These are phyloP conservation scores for Microplitis demolitor DNA, from an alignment of 1,140 invertebrate species.

Conservation along the genomic window DNA sequence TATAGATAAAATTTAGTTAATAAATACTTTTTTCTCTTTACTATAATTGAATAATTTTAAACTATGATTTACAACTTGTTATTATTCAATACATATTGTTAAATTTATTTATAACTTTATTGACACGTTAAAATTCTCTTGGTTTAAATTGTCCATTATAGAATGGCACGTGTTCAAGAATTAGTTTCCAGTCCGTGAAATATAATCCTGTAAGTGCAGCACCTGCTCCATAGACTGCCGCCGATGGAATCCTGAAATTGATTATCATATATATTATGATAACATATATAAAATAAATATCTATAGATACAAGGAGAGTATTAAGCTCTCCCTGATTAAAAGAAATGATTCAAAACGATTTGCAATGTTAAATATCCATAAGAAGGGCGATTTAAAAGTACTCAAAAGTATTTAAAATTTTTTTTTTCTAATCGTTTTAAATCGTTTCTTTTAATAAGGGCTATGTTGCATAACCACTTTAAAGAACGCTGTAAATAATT, in stretches of 20 bases:
- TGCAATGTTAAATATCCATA: not conserved
- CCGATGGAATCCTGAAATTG: slow-evolving; percentile 54
- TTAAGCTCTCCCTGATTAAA: not conserved
- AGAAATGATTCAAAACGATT: not conserved
- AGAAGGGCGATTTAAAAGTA: no score
- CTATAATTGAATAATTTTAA: not conserved
- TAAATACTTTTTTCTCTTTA: not conserved
- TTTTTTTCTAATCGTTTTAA: no score
- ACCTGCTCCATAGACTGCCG: slow-evolving; percentile 66
- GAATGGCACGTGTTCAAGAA: slow-evolving; percentile 74
- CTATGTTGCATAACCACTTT: no score
- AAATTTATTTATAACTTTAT: slow-evolving; percentile 3
- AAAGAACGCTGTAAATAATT: no score
- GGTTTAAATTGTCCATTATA: slow-evolving; percentile 74
- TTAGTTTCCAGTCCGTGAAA: slow-evolving; percentile 78
- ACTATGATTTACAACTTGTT: slow-evolving; percentile 10
- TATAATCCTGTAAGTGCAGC: slow-evolving; percentile 66
- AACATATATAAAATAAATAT: not conserved
- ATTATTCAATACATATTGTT: slow-evolving; percentile 24
- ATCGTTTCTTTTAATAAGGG: no score
- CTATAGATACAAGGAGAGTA: not conserved
- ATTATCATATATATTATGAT: slow-evolving; percentile 1
- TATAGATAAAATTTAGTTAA: not conserved
- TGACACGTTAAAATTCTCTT: slow-evolving; percentile 45
- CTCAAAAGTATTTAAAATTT: no score